Conservation (phyloP, 2,888 invertebrate species). For the Pollenia angustigena region DNA sequence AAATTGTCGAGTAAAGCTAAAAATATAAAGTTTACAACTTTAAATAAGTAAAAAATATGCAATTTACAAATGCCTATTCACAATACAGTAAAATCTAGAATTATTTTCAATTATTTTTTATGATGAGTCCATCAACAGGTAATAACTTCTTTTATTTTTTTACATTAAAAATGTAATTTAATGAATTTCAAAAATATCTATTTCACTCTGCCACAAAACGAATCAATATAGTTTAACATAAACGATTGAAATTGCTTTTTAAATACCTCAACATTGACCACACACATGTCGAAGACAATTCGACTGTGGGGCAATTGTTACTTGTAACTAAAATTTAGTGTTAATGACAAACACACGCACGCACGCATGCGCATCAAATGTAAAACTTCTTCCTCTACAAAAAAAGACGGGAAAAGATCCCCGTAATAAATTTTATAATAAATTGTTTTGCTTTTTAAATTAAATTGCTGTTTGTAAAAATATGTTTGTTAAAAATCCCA, state of each 20-base stretch:
- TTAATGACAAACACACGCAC: conserved; percentile 39
- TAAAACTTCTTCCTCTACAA: conserved; percentile 28
- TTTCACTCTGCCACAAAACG: not conserved
- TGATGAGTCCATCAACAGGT: no score
- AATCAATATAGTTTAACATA: conserved; percentile 6
- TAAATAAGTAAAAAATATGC: no score
- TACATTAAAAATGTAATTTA: no score
- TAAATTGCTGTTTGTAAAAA: conserved; percentile 24
- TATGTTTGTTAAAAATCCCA: conserved; percentile 56
- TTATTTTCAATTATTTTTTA: no score
- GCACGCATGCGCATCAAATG: conserved; percentile 8
- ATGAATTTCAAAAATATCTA: not conserved
- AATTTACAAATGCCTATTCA: no score
- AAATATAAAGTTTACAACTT: no score
- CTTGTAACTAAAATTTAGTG: not conserved
- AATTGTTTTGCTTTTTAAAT: conserved; percentile 47
- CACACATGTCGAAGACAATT: not conserved
- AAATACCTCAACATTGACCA: conserved; percentile 21
- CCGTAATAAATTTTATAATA: conserved; percentile 51
- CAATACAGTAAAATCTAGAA: no score
- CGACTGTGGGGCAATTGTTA: not conserved
- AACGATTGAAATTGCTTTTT: conserved; percentile 37
- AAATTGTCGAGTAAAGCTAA: no score
- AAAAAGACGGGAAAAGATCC: conserved; percentile 8
- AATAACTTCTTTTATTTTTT: no score